These are phyloP conservation scores for Himalopsyche anomala DNA, from an alignment of 2,888 invertebrate genomes.

Conservation along the genomic window DNA sequence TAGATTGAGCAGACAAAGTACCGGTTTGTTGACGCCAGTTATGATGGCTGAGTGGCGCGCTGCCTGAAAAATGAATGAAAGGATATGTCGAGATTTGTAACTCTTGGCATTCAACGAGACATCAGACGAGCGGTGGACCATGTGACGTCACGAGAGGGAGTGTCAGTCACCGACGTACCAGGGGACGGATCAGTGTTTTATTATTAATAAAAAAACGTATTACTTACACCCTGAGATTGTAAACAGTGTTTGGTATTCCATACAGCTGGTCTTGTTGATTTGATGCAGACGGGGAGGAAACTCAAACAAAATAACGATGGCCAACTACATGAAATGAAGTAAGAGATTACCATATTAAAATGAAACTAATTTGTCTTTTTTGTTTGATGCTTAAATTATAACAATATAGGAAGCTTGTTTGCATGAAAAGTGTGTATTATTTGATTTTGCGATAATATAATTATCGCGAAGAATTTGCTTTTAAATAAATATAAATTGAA, in stretches of 20 bases:
- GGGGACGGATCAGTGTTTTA: constrained; percentile 44
- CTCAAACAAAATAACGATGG: too few species aligned
- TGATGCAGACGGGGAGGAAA: background rate
- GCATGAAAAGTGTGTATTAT: too few species aligned
- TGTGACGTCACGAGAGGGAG: constrained; percentile 48
- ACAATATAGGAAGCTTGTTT: too few species aligned
- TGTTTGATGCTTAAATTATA: too few species aligned
- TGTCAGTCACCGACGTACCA: constrained; percentile 49
- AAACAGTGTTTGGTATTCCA: constrained; percentile 10
- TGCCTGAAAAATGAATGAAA: constrained; percentile 28
- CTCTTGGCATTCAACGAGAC: constrained; percentile 48
- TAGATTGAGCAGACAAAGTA: background rate
- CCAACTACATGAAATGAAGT: too few species aligned
- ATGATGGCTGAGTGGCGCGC: constrained; percentile 41
- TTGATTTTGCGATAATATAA: too few species aligned
- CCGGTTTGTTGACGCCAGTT: background rate
- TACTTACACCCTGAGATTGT: constrained; percentile 2
- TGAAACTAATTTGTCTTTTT: too few species aligned
- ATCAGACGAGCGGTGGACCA: constrained; percentile 50
- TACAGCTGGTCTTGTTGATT: background rate
- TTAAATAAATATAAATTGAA: too few species aligned
- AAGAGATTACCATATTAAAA: too few species aligned
- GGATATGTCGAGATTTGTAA: constrained; percentile 37
- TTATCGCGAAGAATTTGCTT: too few species aligned
- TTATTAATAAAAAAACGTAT: constrained; percentile 22